These are phyloP conservation scores for Ceratina calcarata DNA, from an alignment of 1,140 invertebrate species.

Conservation along the genomic window DNA sequence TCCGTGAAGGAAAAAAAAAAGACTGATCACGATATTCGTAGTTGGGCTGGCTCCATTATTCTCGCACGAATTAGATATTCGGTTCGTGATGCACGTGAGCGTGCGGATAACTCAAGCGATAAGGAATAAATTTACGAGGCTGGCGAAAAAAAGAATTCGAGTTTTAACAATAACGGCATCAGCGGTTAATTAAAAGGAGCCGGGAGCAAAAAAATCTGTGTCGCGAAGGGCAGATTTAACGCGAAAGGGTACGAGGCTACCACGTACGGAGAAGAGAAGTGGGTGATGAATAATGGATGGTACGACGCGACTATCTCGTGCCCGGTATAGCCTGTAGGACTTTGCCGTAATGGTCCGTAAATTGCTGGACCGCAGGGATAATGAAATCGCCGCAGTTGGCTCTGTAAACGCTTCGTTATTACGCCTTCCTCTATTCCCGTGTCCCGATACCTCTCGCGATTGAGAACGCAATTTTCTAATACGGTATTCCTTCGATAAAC, in stretches of 20 bases:
- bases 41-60: not conserved
- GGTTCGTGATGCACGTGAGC: not conserved
- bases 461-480: not conserved
- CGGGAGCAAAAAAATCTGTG: constrained; percentile 45
- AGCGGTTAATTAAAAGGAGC: constrained; percentile 49
- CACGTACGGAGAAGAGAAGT: constrained; percentile 65
- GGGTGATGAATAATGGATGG: constrained; percentile 78
- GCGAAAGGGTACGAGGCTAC: constrained; percentile 27
- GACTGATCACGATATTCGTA: not conserved
- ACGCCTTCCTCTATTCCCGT: constrained; percentile 65
- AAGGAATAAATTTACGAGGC: not conserved
- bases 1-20: not conserved
- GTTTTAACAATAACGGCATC: constrained; percentile 23
- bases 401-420: constrained; percentile 72
- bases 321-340: constrained; percentile 71
- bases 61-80: constrained; percentile 25
- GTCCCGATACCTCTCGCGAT: constrained; percentile 9
- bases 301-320: constrained; percentile 70
- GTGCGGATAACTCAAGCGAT: not conserved
- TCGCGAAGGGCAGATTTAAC: constrained; percentile 48
- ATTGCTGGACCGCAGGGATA: constrained; percentile 76
- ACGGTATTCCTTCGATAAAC: too few relatives aligned
- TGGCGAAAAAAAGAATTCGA: not conserved
- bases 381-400: constrained; percentile 69
- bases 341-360: constrained; percentile 75